A percentile compares a stretch with the other conserved stretches of the same genome.
These are phyloP conservation scores for Athalia cordata DNA, from an alignment of 2,888 invertebrate species.

Conservation along the genomic window DNA sequence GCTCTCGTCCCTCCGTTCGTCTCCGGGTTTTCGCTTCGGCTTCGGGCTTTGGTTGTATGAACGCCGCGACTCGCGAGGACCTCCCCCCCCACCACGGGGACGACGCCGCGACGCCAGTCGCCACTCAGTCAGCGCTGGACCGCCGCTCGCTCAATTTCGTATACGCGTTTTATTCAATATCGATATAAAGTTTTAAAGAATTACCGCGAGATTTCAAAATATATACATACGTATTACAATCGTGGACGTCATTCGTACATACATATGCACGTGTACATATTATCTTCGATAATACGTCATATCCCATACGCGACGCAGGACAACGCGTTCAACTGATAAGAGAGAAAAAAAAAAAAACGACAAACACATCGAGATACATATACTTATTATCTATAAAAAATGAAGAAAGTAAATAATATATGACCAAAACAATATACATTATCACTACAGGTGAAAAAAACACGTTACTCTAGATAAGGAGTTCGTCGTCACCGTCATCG, in stretches of 20 bases:
- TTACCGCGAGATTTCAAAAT: constrained; percentile 9
- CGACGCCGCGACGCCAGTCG: constrained; percentile 70
- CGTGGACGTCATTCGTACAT: no score
- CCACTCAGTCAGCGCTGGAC: constrained; percentile 74
- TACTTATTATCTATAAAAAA: no score
- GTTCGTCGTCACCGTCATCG: background rate
- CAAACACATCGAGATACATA: no score
- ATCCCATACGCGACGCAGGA: no score
- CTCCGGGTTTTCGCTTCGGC: background rate
- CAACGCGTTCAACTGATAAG: no score
- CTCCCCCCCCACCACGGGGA: constrained; percentile 64
- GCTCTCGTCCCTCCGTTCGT: constrained; percentile 35
- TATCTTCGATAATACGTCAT: no score
- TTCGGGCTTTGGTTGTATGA: constrained; percentile 34
- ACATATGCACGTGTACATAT: no score
- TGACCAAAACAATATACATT: no score
- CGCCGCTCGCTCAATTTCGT: constrained; percentile 71
- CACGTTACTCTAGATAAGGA: background rate
- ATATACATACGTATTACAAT: no score
- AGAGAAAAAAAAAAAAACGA: no score
- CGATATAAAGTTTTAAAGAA: background rate
- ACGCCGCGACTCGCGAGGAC: constrained; percentile 50
- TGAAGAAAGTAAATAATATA: no score
- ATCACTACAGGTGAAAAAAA: no score
- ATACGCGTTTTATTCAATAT: constrained; percentile 41